A percentile compares a stretch with the other conserved stretches of the same genome.
Conservation (phyloP, 2,888 invertebrate species). For the Ditylenchus weischeri region DNA sequence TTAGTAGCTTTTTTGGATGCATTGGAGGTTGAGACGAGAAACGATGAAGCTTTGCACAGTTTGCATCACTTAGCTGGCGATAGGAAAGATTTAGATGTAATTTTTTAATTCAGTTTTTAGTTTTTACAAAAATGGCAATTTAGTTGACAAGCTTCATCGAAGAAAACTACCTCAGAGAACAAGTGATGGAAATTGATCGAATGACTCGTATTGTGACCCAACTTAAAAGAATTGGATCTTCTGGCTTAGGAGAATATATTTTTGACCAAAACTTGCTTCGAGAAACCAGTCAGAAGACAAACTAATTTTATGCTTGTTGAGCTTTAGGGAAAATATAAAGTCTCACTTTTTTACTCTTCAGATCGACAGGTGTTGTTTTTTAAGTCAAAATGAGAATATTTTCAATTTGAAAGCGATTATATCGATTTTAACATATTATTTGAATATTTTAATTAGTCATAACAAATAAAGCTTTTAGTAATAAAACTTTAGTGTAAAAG, state of each 20-base stretch:
- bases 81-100: constrained; percentile 35
- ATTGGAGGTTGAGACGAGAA: constrained; percentile 31
- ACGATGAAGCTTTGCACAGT: constrained; percentile 32
- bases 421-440: too few relatives aligned
- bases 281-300: background rate
- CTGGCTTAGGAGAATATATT: constrained; percentile 35
- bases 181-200: constrained; percentile 35
- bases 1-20: constrained; percentile 29
- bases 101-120: too few relatives aligned
- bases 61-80: constrained; percentile 33
- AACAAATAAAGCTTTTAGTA: too few relatives aligned
- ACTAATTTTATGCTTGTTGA: too few relatives aligned
- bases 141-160: constrained; percentile 39
- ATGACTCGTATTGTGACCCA: constrained; percentile 33
- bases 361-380: too few relatives aligned
- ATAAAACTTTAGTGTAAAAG: too few relatives aligned
- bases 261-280: constrained; percentile 31
- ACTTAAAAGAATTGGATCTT: constrained; percentile 29
- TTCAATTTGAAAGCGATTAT: too few relatives aligned
- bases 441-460: too few relatives aligned
- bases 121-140: constrained; percentile 4
- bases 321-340: too few relatives aligned
- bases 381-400: too few relatives aligned
- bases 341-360: too few relatives aligned
- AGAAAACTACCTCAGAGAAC: constrained; percentile 36